Evolutionary conservation across 2,113 vertebrate species (phyloP).

Genomic region (Odontophorus gujanensis): DNA sequence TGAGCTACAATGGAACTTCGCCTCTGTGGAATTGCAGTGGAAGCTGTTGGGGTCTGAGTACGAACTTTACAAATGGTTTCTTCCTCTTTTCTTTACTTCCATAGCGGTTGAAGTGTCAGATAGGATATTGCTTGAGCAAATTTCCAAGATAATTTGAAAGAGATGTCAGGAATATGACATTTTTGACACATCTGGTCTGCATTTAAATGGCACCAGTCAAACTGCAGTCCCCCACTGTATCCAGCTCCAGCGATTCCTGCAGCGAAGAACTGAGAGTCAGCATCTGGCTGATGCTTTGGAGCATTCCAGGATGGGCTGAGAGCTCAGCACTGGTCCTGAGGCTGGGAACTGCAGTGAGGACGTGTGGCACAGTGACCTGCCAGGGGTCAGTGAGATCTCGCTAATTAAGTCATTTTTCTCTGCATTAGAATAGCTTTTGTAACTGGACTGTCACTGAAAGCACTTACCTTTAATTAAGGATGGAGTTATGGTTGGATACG

Average conservation of each 20-base stretch:
- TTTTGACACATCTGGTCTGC: accelerated
- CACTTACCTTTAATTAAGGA: neutral
- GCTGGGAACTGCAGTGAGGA: neutral
- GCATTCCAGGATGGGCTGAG: accelerated
- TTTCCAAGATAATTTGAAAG: neutral
- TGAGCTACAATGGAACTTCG: neutral
- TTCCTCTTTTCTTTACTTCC: neutral
- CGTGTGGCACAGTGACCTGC: neutral
- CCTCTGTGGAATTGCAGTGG: neutral
- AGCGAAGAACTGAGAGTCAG: neutral
- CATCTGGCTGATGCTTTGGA: accelerated
- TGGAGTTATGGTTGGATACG: neutral
- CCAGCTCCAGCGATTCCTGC: neutral
- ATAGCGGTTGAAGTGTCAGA: neutral
- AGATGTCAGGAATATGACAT: accelerated
- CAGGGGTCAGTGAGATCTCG: neutral
- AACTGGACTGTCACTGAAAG: neutral
- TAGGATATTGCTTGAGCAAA: neutral
- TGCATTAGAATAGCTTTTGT: neutral
- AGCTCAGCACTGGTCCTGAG: neutral
- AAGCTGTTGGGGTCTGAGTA: neutral
- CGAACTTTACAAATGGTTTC: neutral
- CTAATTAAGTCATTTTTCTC: neutral
- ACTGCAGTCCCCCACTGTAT: accelerated
- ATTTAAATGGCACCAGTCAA: accelerated